These are phyloP conservation scores for Eupithecia centaureata DNA, from an alignment of 2,888 invertebrate genomes.

Conservation along the genomic window DNA sequence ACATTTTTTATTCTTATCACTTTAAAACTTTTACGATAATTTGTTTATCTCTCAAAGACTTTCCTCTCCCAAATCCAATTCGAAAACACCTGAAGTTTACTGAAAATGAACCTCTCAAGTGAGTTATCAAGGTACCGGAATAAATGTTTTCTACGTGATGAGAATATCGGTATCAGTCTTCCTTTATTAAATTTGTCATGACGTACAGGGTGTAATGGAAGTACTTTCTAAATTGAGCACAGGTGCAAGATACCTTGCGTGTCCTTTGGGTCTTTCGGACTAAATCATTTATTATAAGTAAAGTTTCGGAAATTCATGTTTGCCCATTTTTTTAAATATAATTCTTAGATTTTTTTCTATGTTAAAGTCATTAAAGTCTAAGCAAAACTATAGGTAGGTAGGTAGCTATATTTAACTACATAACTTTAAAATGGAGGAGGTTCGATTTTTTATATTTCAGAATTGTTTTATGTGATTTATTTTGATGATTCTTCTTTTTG, in stretches of 20 bases:
- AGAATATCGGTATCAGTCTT: conserved; percentile 25
- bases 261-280: neutral
- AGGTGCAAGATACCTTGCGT: conserved; percentile 6
- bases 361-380: neutral
- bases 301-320: neutral
- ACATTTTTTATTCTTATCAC: neutral
- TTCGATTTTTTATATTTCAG: too few species aligned
- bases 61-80: conserved; percentile 28
- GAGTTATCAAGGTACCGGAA: conserved; percentile 38
- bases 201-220: conserved; percentile 11
- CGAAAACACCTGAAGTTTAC: conserved; percentile 25
- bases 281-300: neutral
- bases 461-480: too few species aligned
- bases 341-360: neutral
- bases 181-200: conserved; percentile 37
- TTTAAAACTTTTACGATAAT: conserved; percentile 17
- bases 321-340: too few species aligned
- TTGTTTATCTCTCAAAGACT: conserved; percentile 32
- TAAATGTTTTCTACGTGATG: conserved; percentile 38
- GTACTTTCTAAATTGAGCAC: conserved; percentile 11
- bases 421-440: too few species aligned
- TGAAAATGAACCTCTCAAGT: conserved; percentile 35
- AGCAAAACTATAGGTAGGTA: neutral
- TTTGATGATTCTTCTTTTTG: too few species aligned
- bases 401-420: too few species aligned